phyloP scores from a whole-genome alignment of 92 coral and sea anemone species.

The Virgularia gustaviana region DNA sequence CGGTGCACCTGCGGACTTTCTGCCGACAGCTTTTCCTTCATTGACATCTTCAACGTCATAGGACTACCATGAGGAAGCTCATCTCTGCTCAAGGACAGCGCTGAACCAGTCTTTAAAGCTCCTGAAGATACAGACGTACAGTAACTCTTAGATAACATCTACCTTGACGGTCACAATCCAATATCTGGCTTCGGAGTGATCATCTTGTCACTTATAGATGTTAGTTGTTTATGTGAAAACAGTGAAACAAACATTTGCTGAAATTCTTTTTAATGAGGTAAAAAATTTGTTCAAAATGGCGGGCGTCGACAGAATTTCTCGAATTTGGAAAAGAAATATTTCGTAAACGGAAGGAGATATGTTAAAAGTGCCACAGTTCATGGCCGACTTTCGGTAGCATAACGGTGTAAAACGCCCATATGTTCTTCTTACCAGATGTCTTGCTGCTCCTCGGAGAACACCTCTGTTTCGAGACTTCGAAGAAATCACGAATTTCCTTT shows the following conservation, averaged over 20 bases:
- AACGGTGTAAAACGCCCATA: not conserved
- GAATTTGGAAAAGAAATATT: too few relatives aligned
- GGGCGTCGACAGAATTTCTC: too few relatives aligned
- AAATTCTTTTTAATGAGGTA: too few relatives aligned
- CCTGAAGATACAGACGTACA: not conserved
- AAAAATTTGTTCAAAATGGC: too few relatives aligned
- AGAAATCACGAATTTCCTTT: conserved; percentile 83
- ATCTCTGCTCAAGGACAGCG: conserved; percentile 23
- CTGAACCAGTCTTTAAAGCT: conserved; percentile 13
- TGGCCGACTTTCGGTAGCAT: not conserved
- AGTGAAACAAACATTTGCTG: too few relatives aligned
- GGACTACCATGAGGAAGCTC: conserved; percentile 30
- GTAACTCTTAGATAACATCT: too few relatives aligned
- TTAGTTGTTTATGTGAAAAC: too few relatives aligned
- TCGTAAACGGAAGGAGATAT: too few relatives aligned
- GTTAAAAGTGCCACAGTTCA: not conserved
- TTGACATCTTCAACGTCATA: conserved; percentile 9
- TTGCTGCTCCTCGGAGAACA: conserved; percentile 37
- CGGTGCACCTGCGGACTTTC: conserved; percentile 32
- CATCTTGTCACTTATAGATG: not conserved
- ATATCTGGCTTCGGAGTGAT: not conserved
- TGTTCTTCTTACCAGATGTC: conserved; percentile 16
- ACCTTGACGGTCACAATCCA: not conserved
- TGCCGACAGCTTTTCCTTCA: not conserved
- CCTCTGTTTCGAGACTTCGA: conserved; percentile 86